Conservation (phyloP, 2,113 vertebrate genomes). For the Ceyx margarethae region DNA sequence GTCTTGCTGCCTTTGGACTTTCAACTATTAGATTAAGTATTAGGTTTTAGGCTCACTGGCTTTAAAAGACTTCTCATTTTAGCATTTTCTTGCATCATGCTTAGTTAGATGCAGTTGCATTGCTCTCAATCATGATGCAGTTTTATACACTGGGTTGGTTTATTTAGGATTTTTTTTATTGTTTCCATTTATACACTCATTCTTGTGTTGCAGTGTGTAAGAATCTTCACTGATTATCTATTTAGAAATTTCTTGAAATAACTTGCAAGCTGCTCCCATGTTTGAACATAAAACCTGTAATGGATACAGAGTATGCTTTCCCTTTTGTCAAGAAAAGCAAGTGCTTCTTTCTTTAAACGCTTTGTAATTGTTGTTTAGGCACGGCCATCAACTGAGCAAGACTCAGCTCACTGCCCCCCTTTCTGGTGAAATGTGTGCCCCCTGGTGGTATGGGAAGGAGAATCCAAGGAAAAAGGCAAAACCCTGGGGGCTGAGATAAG, state of each 20-base stretch:
- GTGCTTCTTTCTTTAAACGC: background rate
- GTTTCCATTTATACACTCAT: background rate
- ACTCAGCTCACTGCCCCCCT: background rate
- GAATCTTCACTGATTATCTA: background rate
- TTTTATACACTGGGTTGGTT: background rate
- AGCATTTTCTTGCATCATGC: background rate
- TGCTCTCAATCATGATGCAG: background rate
- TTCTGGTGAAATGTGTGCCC: no score
- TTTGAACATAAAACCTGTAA: background rate
- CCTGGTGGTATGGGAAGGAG: background rate
- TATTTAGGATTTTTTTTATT: background rate
- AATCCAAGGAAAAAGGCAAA: background rate
- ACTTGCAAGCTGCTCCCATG: background rate
- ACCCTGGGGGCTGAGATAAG: background rate
- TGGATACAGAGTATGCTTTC: background rate
- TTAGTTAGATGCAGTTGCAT: background rate
- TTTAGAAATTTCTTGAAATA: background rate
- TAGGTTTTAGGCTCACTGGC: background rate
- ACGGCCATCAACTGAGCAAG: background rate
- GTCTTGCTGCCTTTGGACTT: constrained; percentile 36
- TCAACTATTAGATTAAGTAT: constrained; percentile 37
- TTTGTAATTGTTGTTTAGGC: background rate
- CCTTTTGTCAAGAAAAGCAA: background rate
- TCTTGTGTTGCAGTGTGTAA: background rate
- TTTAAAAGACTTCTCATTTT: constrained; percentile 36